Evolutionary conservation across 2,113 vertebrate genomes (phyloP).

Genomic region (Arenaria interpres): DNA sequence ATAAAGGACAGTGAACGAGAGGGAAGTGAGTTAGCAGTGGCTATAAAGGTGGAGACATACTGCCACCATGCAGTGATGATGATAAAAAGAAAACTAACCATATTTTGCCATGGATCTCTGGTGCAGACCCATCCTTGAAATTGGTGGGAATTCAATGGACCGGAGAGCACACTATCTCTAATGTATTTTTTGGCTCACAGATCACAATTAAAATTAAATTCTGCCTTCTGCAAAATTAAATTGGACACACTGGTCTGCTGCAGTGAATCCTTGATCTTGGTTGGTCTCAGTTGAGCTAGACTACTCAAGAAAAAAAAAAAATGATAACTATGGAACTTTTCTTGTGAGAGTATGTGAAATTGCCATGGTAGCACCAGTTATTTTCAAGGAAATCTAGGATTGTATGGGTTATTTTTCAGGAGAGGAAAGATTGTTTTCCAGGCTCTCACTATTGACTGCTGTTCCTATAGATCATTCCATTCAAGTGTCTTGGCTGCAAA

Average conservation of each 20-base stretch:
- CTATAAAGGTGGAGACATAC: background rate
- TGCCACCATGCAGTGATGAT: slow-evolving; percentile 27
- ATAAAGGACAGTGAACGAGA: background rate
- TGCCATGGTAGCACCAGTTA: background rate
- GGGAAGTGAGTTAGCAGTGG: background rate
- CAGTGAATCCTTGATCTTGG: background rate
- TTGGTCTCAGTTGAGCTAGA: background rate
- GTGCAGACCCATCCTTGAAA: slow-evolving; percentile 52
- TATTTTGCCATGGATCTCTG: background rate
- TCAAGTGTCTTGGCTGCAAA: slow-evolving; percentile 24
- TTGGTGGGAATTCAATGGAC: slow-evolving; percentile 40
- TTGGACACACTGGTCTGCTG: slow-evolving; percentile 12
- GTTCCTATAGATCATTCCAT: background rate
- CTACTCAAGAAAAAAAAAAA: background rate
- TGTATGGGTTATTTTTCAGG: background rate
- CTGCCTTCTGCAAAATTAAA: slow-evolving; percentile 54
- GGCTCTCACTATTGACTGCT: background rate
- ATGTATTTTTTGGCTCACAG: slow-evolving; percentile 55
- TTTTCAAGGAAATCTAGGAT: background rate
- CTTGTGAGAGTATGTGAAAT: background rate
- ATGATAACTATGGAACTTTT: background rate
- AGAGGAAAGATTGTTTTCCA: background rate
- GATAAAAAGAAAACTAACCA: background rate
- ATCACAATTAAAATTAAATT: slow-evolving; percentile 62
- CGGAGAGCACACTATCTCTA: background rate